Evolutionary conservation across 2,888 invertebrate species (phyloP).

Genomic region (Cerastis leucographa): DNA sequence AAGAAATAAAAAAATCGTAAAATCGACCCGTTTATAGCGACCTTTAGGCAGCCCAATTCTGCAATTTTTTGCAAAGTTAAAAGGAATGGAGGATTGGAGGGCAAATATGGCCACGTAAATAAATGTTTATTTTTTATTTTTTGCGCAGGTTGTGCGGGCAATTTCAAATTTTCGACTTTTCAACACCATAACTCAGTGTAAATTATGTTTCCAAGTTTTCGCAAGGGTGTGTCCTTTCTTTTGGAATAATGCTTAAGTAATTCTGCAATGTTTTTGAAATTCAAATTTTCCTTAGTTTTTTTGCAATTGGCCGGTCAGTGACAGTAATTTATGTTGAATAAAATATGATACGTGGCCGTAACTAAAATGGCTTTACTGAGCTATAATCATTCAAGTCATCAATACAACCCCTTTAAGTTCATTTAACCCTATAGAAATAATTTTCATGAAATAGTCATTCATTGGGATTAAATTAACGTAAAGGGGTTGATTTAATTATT

Average conservation of each 20-base stretch:
- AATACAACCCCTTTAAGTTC: too few species aligned
- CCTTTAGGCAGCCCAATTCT: slow-evolving; percentile 58
- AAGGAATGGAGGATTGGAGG: slow-evolving; percentile 42
- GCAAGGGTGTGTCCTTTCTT: not conserved
- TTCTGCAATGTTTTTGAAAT: not conserved
- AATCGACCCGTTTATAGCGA: slow-evolving; percentile 58
- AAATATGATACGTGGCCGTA: too few species aligned
- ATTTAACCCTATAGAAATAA: too few species aligned
- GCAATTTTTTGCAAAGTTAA: slow-evolving; percentile 54
- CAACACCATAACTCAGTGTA: slow-evolving; percentile 1
- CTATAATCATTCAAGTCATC: too few species aligned
- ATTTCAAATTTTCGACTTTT: slow-evolving; percentile 30
- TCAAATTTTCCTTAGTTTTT: too few species aligned
- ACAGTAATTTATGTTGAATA: too few species aligned
- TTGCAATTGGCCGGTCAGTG: too few species aligned
- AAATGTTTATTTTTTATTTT: slow-evolving; percentile 29
- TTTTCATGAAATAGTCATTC: too few species aligned
- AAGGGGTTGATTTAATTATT: too few species aligned
- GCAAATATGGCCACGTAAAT: slow-evolving; percentile 51
- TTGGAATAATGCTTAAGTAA: not conserved
- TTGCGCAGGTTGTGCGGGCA: slow-evolving; percentile 31
- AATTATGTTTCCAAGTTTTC: slow-evolving; percentile 7
- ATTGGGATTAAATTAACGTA: too few species aligned
- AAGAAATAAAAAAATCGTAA: slow-evolving; percentile 58
- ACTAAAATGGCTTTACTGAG: too few species aligned